Percentiles rank a stretch among this genome's conserved stretches.
These are phyloP conservation scores for Tetranychus urticae DNA, from an alignment of 1,140 invertebrate genomes.

Conservation along the genomic window DNA sequence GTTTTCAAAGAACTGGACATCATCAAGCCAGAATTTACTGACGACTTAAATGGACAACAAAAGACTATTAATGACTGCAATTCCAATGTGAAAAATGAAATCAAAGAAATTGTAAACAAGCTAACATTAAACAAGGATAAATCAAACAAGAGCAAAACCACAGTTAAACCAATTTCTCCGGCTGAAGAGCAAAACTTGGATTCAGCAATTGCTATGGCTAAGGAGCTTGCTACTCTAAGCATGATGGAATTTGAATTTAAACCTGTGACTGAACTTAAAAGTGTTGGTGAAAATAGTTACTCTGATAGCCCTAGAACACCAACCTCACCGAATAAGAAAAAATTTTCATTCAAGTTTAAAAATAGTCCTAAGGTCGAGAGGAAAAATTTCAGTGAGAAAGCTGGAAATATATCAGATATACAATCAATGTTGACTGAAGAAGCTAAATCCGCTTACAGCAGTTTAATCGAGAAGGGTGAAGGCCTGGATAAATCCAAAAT, in stretches of 20 bases:
- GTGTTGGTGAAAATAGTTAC: conserved; percentile 16
- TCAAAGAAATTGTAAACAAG: conserved; percentile 38
- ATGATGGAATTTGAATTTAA: conserved; percentile 45
- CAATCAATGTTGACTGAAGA: conserved; percentile 27
- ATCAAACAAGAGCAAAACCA: conserved; percentile 43
- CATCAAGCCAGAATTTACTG: conserved; percentile 8
- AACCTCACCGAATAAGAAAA: conserved; percentile 50
- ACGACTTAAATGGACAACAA: conserved; percentile 10
- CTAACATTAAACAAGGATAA: conserved; percentile 13
- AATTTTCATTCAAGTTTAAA: conserved; percentile 60
- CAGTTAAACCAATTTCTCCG: conserved; percentile 73
- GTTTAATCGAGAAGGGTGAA: conserved; percentile 44
- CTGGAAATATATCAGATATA: conserved; percentile 53
- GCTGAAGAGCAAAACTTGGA: conserved; percentile 79
- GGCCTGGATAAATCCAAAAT: not conserved
- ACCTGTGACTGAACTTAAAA: conserved; percentile 15
- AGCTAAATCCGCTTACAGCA: conserved; percentile 67
- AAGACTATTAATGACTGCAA: conserved; percentile 29
- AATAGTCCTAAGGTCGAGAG: conserved; percentile 37
- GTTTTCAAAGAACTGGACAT: conserved; percentile 51
- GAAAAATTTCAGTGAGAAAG: conserved; percentile 66
- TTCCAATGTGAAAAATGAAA: conserved; percentile 39
- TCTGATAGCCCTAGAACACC: conserved; percentile 38
- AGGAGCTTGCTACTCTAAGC: conserved; percentile 63
- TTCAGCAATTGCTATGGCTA: conserved; percentile 72